These are phyloP conservation scores for Teleiodes luculella DNA, from an alignment of 2,888 invertebrate genomes.

Conservation along the genomic window DNA sequence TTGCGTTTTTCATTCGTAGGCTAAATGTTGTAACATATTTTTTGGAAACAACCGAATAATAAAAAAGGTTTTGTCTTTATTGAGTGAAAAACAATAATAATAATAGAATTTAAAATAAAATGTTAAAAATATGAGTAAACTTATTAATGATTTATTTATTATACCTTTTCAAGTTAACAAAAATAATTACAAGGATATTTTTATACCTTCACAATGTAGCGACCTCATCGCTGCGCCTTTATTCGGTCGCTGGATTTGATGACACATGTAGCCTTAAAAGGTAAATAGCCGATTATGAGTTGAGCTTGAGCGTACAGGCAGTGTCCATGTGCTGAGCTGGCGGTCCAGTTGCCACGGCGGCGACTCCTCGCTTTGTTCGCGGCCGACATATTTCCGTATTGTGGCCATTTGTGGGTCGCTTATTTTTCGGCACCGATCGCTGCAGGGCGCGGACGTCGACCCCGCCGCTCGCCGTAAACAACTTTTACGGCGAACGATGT, in stretches of 20 bases:
- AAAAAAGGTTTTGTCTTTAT: too few relatives aligned
- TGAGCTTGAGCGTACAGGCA: neutral
- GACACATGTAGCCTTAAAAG: neutral
- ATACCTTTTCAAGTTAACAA: too few relatives aligned
- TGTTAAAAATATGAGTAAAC: too few relatives aligned
- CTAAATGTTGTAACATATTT: too few relatives aligned
- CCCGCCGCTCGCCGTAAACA: slow-evolving; percentile 63
- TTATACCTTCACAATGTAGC: too few relatives aligned
- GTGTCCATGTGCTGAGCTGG: neutral
- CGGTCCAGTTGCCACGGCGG: slow-evolving; percentile 13
- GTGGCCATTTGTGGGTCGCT: slow-evolving; percentile 70
- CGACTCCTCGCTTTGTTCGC: slow-evolving; percentile 36
- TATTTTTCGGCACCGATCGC: slow-evolving; percentile 72
- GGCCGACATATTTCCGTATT: slow-evolving; percentile 67
- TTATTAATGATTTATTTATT: too few relatives aligned
- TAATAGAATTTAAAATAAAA: too few relatives aligned
- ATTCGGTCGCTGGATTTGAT: neutral
- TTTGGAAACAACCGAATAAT: too few relatives aligned
- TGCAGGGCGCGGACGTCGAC: slow-evolving; percentile 64
- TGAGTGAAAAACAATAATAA: too few relatives aligned
- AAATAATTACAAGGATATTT: too few relatives aligned
- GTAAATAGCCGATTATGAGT: neutral
- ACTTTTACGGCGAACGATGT: slow-evolving; percentile 75
- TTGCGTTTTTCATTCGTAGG: too few relatives aligned
- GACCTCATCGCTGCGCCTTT: too few relatives aligned